Conservation (phyloP, 2,797 vertebrate genomes). For the Sebastolobus alascanus region DNA sequence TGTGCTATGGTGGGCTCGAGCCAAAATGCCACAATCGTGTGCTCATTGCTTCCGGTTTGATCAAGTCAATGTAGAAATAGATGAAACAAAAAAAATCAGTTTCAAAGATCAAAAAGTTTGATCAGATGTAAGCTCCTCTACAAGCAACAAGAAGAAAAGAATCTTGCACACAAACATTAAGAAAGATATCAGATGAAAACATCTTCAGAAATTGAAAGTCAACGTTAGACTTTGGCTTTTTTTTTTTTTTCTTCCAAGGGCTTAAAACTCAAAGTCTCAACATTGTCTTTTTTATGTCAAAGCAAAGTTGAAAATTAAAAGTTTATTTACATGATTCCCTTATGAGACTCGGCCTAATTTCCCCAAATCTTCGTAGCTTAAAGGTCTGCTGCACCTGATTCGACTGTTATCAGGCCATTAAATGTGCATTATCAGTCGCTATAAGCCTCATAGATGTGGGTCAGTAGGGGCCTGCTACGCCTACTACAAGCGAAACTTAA, state of each 20-base stretch:
- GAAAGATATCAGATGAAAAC: conserved; percentile 35
- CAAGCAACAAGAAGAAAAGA: conserved; percentile 37
- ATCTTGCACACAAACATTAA: conserved; percentile 38
- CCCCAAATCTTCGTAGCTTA: conserved; percentile 18
- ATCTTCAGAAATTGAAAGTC: conserved; percentile 39
- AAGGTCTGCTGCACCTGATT: not conserved
- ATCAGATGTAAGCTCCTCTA: conserved; percentile 25
- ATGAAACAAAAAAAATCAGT: not conserved
- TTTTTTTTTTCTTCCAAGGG: conserved; percentile 11
- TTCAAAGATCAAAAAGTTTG: conserved; percentile 26
- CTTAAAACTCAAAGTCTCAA: conserved; percentile 28
- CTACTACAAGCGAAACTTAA: too few relatives aligned
- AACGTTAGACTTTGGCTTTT: conserved; percentile 33
- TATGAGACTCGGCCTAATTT: conserved; percentile 38
- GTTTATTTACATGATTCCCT: conserved; percentile 69
- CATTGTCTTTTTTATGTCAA: conserved; percentile 29
- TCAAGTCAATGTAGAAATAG: conserved; percentile 20
- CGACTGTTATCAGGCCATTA: too few relatives aligned
- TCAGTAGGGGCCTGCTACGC: too few relatives aligned
- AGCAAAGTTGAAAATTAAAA: conserved; percentile 30
- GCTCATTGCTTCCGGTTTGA: conserved; percentile 39
- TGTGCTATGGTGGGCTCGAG: conserved; percentile 22
- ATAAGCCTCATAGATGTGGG: too few relatives aligned
- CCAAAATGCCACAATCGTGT: conserved; percentile 24
- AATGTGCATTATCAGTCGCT: too few relatives aligned